Evolutionary conservation across 2,113 vertebrate species (phyloP), one percentile per base, ranked within the genome.

Genomic region (Copsychus sechellarum): DNA sequence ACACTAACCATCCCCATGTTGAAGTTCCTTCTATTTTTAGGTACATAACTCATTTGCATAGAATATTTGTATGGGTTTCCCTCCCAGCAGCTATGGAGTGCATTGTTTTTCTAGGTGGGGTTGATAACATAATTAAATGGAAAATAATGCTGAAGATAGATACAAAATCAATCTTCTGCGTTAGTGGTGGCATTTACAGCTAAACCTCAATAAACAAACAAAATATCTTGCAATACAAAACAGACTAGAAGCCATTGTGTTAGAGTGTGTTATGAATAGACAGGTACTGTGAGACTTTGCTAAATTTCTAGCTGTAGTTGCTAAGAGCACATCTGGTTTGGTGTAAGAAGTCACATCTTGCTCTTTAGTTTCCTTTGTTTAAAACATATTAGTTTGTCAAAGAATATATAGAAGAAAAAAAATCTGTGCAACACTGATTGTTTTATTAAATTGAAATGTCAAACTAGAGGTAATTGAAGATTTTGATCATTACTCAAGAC

Each of bases 11-110:
- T 29, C 14, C 13, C 51, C 5, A 26, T 19, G 15, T 14, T 65
- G 36, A 74, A 70, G 13, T 56, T 85, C 7, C 11, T 51, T 78
- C 6, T 60, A 11, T 9, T 28, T 85, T 85, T 42, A 23, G 15
- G 9, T 34, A 43, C 0, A 0, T 57, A 5, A 33, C 10, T 57
- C 8, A 1, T 58, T 58, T 76, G 14, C 23, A n/a, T 14, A 48
- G 34, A 31, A 24, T 1, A 38, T 45, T 40, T 53, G 3, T 15
- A 17, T 16, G 13, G 51, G 21, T 57, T 86, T 65, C 5, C 12
- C 14, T 66, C 14, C 9, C 24, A 23, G 67, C 28, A 71, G 29
- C 10, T 60, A n/a, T 6, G 17, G 25, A 50, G 4, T 42, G 47
- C 10, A 12, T 60, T 13, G 85, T 45, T 56, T 47, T 31, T 56